phyloP scores from a whole-genome alignment of 2,113 vertebrate genomes.

The Neodontobutis hainanensis region DNA sequence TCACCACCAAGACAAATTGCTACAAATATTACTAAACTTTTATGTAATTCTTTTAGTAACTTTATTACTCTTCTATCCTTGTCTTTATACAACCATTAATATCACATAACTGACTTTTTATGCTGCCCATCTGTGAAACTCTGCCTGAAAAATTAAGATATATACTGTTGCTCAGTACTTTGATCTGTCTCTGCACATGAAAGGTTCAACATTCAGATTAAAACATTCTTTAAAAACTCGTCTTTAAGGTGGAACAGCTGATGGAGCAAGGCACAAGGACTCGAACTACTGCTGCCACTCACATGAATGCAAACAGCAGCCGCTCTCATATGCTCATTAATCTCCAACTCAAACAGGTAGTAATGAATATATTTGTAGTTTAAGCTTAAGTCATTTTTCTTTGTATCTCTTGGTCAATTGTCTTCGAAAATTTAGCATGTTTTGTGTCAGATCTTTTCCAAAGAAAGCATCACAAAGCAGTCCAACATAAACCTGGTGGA shows the following conservation, averaged over 20 bases:
- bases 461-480: constrained; percentile 85
- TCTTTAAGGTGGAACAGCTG: constrained; percentile 81
- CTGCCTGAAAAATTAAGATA: too few species aligned
- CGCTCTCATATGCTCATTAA: constrained; percentile 89
- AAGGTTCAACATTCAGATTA: too few species aligned
- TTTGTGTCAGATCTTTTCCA: constrained; percentile 81
- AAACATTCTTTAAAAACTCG: too few species aligned
- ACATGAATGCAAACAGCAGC: constrained; percentile 88
- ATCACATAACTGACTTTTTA: too few species aligned
- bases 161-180: not conserved
- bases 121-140: too few species aligned
- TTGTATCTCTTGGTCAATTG: not conserved
- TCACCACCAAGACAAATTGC: too few species aligned
- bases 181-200: too few species aligned
- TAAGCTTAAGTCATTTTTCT: not conserved
- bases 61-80: too few species aligned
- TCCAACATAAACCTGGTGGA: constrained; percentile 88
- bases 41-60: too few species aligned
- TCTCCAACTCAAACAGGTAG: constrained; percentile 87
- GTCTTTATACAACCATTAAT: too few species aligned
- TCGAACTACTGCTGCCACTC: constrained; percentile 85
- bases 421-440: not conserved
- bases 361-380: not conserved
- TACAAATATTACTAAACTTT: too few species aligned
- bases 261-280: constrained; percentile 87